These are phyloP conservation scores for Nematopogon swammerdamellus DNA, from an alignment of 2,888 invertebrate species.

Conservation along the genomic window DNA sequence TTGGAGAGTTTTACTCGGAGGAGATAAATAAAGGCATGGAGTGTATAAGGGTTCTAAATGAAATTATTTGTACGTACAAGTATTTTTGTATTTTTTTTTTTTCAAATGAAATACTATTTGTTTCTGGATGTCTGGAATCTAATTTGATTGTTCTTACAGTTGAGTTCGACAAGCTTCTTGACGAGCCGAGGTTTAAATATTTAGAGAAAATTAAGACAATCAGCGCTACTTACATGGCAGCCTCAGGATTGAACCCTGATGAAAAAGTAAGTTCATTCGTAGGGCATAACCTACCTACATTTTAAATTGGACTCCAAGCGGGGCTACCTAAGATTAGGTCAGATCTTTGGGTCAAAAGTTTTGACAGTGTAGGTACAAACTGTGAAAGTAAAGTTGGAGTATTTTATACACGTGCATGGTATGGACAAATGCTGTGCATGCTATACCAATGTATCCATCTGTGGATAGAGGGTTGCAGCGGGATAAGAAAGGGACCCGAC, in stretches of 20 bases:
- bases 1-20: slow-evolving; percentile 97
- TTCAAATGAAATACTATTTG: neutral
- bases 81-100: no score
- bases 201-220: slow-evolving; percentile 97
- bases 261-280: slow-evolving; percentile 60
- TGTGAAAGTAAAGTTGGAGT: no score
- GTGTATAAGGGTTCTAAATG: slow-evolving; percentile 94
- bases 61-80: slow-evolving; percentile 88
- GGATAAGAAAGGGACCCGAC: no score
- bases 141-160: slow-evolving; percentile 43
- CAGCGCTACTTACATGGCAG: slow-evolving; percentile 94
- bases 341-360: no score
- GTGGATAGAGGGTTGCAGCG: no score
- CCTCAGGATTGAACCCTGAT: slow-evolving; percentile 84
- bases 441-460: no score
- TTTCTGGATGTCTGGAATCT: neutral
- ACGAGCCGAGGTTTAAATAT: slow-evolving; percentile 78
- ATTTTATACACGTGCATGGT: no score
- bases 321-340: no score
- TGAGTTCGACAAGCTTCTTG: slow-evolving; percentile 86
- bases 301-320: no score
- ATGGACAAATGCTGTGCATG: no score
- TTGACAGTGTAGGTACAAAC: no score
- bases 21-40: slow-evolving; percentile 97
- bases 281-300: no score